Evolutionary conservation across 2,113 vertebrate genomes (phyloP), one percentile per base, ranked within the genome.

Genomic region (Trematocara zebra): DNA sequence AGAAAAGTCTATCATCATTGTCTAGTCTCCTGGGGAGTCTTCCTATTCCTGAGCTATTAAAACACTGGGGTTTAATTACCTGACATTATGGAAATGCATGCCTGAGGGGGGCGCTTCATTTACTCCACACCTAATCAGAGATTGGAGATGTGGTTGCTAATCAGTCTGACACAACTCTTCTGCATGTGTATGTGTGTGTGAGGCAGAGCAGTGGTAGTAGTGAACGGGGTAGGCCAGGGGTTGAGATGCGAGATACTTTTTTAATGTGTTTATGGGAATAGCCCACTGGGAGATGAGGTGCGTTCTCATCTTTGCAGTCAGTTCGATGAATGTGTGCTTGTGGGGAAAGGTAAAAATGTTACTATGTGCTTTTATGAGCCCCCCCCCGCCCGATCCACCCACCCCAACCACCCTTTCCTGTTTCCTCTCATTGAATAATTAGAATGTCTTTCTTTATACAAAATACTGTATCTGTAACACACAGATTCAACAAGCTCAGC

Each of bases 61-160:
- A 95, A 92, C 91, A 91, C 94, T 87, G 81, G 93, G 91, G 93
- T 91, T 94, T 96, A 95, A 96, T 96, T 96, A 96, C 93, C 93
- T 95, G 93, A 93, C 94, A 96, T 94, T 95, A 95, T 96, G 95
- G 94, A 96, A 96, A 96, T 94, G 94, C 89, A 84, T 92, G 94
- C 93, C 94, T 93, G 93, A 93, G 90, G 91, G 93, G 91, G 89
- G 91, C 78, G 83, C 91, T 95, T 96, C 93, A 95, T 95, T 94
- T 95, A 94, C 93, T 93, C 88, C 76, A 91, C 90, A 90, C 89
- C 95, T 94, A 96, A 95, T 96, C 94, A 95, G 89, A 87, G 88
- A 94, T 81, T 86, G 90, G 88, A 93, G 91, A 90, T 88, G 87
- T 81, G 89, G 89, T 89, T 93, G 90, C 92, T 94, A 96, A 96